Evolutionary conservation across 2,113 vertebrate genomes (phyloP), one percentile per base, ranked within the genome.

Genomic region (Xenopus tropicalis): DNA sequence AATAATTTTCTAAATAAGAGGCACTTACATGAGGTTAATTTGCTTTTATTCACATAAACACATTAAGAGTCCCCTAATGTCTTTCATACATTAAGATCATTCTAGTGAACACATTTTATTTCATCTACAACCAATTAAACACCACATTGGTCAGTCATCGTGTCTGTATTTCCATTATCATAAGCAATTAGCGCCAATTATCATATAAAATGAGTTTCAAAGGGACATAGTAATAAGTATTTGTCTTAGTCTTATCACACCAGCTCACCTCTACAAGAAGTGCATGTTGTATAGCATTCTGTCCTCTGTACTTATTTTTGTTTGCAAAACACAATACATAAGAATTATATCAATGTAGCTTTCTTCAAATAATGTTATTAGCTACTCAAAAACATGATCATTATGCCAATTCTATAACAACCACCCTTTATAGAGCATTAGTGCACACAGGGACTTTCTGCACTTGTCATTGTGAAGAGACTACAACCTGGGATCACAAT

Each of bases 1-100:
- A 75, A 69, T 63, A 23, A 69, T 75, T 62, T 75, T 63, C 66
- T 61, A 75, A 63, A 75, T 75, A 69, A 69, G 62, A 75, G 66
- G 46, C 68, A 75, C 66, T 75, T 69, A 75, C 66, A 66, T 63
- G 46, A 75, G 66, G 73, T 75, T 63, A 75, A 69, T 69, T 61
- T 75, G 46, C 44, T 75, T 69, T 42, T 75, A 24, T 69, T 63
- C 66, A 54, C 46, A 75, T 75, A 75, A 75, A 69, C 73, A 75
- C 73, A 69, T 69, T 69, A 69, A 54, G 73, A 75, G 63, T 54
- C 58, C 43, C 59, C 62, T 75, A 69, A 68, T 69, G 66, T 46
- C 42, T 51, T 66, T 16, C 48, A 14, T 62, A 67, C 72, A 75
- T 75, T 75, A 75, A 75, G 44, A 75, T 37, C 66, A 75, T 75